A percentile compares a stretch with the other conserved stretches of the same genome.
Evolutionary conservation across 1,140 invertebrate species (phyloP).

Genomic region (Latrodectus geometricus): DNA sequence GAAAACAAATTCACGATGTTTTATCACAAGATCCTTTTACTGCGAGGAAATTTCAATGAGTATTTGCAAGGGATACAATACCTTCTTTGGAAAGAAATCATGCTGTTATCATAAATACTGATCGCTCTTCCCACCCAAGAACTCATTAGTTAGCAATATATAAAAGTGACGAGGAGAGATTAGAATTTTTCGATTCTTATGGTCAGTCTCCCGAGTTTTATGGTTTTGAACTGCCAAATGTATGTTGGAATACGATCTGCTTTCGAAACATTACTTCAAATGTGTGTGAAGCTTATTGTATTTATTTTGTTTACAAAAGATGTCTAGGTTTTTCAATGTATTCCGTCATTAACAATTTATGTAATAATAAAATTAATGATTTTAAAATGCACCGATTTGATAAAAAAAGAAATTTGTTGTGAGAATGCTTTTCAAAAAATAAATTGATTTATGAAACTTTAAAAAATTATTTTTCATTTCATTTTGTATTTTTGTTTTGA

Average conservation of each 20-base stretch:
- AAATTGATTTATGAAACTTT: background rate
- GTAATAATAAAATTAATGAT: background rate
- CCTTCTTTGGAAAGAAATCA: background rate
- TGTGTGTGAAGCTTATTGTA: constrained; percentile 10
- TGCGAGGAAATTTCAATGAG: background rate
- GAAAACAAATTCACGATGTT: too few species aligned
- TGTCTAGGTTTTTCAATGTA: constrained; percentile 5
- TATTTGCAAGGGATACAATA: background rate
- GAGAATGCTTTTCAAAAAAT: constrained; percentile 15
- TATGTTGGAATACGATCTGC: background rate
- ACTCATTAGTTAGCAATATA: background rate
- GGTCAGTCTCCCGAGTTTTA: background rate
- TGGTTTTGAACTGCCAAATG: background rate
- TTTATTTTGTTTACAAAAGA: constrained; percentile 3
- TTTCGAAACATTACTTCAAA: background rate
- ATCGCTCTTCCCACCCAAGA: background rate
- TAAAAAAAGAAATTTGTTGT: constrained; percentile 23
- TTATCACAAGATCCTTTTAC: background rate
- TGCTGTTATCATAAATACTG: background rate
- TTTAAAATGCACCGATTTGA: constrained; percentile 11
- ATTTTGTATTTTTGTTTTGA: background rate
- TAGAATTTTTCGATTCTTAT: constrained; percentile 5
- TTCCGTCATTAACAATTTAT: background rate
- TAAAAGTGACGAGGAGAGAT: background rate
- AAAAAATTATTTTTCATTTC: background rate